These are phyloP conservation scores for Schizopygopsis malacanthus DNA, from an alignment of 2,797 vertebrate genomes.

Conservation along the genomic window DNA sequence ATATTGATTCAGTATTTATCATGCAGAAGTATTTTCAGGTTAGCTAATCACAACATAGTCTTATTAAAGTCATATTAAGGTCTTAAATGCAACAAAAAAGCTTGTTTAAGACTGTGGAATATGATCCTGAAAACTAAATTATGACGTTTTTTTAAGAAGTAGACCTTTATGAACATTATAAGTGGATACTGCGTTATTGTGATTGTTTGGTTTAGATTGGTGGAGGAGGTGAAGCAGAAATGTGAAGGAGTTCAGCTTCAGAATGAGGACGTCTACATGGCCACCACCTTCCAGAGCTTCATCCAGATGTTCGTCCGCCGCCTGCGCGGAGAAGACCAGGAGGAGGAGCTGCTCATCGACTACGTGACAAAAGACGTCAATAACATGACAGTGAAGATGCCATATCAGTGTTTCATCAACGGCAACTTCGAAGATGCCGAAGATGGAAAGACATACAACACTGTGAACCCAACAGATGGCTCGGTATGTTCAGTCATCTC, in stretches of 20 bases:
- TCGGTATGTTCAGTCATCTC: slow-evolving; percentile 81
- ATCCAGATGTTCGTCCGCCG: slow-evolving; percentile 89
- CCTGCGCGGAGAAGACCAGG: slow-evolving; percentile 88
- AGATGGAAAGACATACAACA: slow-evolving; percentile 84
- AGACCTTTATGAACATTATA: background rate
- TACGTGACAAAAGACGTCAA: slow-evolving; percentile 90
- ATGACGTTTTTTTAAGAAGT: background rate
- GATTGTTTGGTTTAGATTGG: slow-evolving; percentile 78
- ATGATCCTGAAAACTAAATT: background rate
- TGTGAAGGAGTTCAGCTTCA: slow-evolving; percentile 84
- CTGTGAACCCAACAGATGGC: slow-evolving; percentile 90
- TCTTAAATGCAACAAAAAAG: background rate
- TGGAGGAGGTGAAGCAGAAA: slow-evolving; percentile 94
- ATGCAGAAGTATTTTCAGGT: background rate
- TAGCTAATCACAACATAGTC: background rate
- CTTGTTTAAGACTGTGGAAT: too few relatives aligned
- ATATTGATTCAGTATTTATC: background rate
- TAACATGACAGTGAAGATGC: slow-evolving; percentile 93
- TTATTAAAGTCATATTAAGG: too few relatives aligned
- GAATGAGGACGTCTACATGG: slow-evolving; percentile 96
- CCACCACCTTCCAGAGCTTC: slow-evolving; percentile 89
- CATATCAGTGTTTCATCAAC: slow-evolving; percentile 93
- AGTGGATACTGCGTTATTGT: background rate
- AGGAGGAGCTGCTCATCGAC: slow-evolving; percentile 84
- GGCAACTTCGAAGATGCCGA: slow-evolving; percentile 88